Evolutionary conservation across 2,797 vertebrate genomes (phyloP).

Genomic region (Sciurus carolinensis): DNA sequence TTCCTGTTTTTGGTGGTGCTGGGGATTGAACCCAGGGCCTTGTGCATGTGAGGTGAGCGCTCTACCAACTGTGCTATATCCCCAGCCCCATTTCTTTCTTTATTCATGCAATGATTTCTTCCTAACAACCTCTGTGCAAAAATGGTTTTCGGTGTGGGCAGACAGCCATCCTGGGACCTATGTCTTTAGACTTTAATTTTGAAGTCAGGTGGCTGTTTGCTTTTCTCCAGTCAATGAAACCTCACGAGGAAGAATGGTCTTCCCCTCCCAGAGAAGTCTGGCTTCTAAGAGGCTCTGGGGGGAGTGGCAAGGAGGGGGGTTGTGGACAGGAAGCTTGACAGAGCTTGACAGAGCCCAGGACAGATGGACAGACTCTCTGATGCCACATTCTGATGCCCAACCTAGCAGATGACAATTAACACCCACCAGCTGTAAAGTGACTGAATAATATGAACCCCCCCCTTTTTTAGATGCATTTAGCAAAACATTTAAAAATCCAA

Average conservation of each 20-base stretch:
- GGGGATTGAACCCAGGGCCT: no score
- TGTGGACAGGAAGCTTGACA: conserved; percentile 41
- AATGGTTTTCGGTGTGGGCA: background rate
- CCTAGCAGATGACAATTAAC: conserved; percentile 84
- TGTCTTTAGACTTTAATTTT: conserved; percentile 30
- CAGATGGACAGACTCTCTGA: conserved; percentile 83
- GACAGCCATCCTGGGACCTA: background rate
- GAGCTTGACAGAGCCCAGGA: conserved; percentile 69
- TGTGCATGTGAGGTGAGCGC: no score
- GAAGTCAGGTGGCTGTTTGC: conserved; percentile 1
- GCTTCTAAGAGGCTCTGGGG: background rate
- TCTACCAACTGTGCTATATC: no score
- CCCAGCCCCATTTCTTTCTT: background rate
- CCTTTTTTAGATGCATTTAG: conserved; percentile 56
- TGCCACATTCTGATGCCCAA: conserved; percentile 76
- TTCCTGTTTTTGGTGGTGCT: no score
- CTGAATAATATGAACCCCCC: conserved; percentile 78
- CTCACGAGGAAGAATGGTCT: background rate
- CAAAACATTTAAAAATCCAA: conserved; percentile 81
- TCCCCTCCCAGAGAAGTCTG: background rate
- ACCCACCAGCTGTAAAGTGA: conserved; percentile 83
- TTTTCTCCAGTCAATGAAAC: background rate
- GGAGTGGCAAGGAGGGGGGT: background rate
- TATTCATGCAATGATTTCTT: conserved; percentile 37
- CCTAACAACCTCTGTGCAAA: conserved; percentile 7